Base-by-base conservation (phyloP, 92 coral and sea anemone species). In the Parazoanthus swiftii region DNA sequence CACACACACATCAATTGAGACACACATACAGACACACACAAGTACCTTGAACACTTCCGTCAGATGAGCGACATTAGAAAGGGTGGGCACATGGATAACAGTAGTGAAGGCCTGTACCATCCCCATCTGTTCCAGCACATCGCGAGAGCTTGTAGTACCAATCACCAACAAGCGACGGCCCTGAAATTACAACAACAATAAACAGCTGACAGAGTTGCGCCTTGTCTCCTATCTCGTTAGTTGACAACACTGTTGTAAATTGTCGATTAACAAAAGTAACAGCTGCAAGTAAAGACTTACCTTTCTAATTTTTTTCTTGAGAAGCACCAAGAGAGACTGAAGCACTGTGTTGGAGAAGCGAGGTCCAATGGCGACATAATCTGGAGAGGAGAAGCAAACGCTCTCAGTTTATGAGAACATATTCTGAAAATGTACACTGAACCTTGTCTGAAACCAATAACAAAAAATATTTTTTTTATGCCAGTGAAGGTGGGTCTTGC, bases 61-160 rank as follows among this genome's bases (percentile, higher is more conserved):
- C 1, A 97, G 86, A 54, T 97, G 97, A 56, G 92, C 94, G 20
- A 84, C 86, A 10, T 90, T 89, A 9, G 98, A 94, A 70, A 97
- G 81, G 39, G 87, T 88, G 0, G 99, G 97, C 0, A 95, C 98
- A 72, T 97, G 99, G 68, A 95, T 91, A 59, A 97, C 99, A 18
- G 96, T 93, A 77, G 92, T 97, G 86, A 97, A 97, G 4, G 96
- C 94, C 18, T 95, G 95, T 2, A 95, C 96, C 75, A 97, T 90
- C 8, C 99, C 99, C 99, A 97, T 97, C 68, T 97, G 92, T 66
- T 95, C 94, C 39, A 97, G 89, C 18, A 95, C 95, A 33, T 92
- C 96, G 3, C 95, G 96, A 82, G 98, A 94, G 86, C 98, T 97
- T 25, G 99, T 95, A 51, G 99, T 97, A 7, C 99, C 99, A 36